Conservation (phyloP, 92 coral and sea anemone genomes). For the Virgularia gustaviana region DNA sequence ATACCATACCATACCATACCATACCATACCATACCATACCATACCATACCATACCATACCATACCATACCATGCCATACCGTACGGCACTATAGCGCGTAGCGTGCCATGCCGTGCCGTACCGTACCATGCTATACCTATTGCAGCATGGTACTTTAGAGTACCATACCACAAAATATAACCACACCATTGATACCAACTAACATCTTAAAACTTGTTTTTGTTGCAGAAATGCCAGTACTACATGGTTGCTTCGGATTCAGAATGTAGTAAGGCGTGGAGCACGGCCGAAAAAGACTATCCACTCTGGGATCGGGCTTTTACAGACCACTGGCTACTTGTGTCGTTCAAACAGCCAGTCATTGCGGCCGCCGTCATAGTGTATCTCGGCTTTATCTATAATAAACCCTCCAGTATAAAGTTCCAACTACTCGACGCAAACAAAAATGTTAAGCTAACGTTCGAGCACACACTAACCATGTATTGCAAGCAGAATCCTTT, state of each 20-base stretch:
- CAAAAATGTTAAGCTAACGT: conserved; percentile 48
- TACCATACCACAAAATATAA: too few relatives aligned
- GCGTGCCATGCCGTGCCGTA: too few relatives aligned
- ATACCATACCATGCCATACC: not conserved
- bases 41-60: not conserved
- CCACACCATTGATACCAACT: too few relatives aligned
- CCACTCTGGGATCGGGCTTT: not conserved
- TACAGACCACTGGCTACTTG: conserved; percentile 63
- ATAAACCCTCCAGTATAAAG: not conserved
- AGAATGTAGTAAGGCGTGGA: conserved; percentile 51
- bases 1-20: not conserved
- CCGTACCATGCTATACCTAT: too few relatives aligned
- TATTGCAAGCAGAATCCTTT: conserved; percentile 80
- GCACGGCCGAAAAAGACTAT: conserved; percentile 50
- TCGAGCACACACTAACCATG: conserved; percentile 49
- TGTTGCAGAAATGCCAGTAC: not conserved
- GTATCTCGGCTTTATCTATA: conserved; percentile 54
- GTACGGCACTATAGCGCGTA: too few relatives aligned
- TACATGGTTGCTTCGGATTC: not conserved
- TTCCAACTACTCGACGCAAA: conserved; percentile 59
- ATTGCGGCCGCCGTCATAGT: conserved; percentile 82
- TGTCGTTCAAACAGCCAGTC: conserved; percentile 66
- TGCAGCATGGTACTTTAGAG: too few relatives aligned
- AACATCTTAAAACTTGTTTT: not conserved
- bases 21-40: not conserved